These are phyloP conservation scores for Spodoptera picta DNA, from an alignment of 2,888 invertebrate species.

Conservation along the genomic window DNA sequence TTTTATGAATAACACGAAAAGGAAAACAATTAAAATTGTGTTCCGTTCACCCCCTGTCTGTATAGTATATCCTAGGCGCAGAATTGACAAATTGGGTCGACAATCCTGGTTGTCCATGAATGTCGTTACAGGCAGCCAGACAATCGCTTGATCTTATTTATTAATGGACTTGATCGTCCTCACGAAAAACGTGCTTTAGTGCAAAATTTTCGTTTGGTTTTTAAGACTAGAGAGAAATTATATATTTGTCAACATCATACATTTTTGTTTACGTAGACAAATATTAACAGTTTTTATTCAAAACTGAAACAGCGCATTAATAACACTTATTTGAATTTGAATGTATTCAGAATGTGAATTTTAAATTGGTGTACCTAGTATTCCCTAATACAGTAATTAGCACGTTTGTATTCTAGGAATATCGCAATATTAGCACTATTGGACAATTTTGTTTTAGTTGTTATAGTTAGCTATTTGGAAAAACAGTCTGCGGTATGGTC, in stretches of 20 bases:
- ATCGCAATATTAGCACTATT: conserved; percentile 7
- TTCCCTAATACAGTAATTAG: conserved; percentile 10
- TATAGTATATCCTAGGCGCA: conserved; percentile 3
- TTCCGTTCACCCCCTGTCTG: too few relatives aligned
- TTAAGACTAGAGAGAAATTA: too few relatives aligned
- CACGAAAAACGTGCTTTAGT: not conserved
- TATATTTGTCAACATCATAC: too few relatives aligned
- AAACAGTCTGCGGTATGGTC: too few relatives aligned
- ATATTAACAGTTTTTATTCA: too few relatives aligned
- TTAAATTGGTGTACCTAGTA: not conserved
- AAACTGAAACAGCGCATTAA: too few relatives aligned
- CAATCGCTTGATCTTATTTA: not conserved
- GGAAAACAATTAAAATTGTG: too few relatives aligned
- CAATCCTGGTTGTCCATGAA: conserved; percentile 14
- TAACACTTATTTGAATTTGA: too few relatives aligned
- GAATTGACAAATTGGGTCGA: conserved; percentile 15
- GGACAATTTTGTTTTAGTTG: not conserved
- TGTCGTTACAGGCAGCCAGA: conserved; percentile 2
- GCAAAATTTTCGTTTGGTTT: too few relatives aligned
- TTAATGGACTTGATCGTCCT: not conserved
- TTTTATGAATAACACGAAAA: too few relatives aligned
- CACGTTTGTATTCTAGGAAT: conserved; percentile 5
- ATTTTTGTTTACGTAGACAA: too few relatives aligned
- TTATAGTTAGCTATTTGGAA: not conserved
- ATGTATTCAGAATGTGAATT: not conserved